Conservation (phyloP, 2,113 vertebrate genomes). For the Phyllostomus discolor region DNA sequence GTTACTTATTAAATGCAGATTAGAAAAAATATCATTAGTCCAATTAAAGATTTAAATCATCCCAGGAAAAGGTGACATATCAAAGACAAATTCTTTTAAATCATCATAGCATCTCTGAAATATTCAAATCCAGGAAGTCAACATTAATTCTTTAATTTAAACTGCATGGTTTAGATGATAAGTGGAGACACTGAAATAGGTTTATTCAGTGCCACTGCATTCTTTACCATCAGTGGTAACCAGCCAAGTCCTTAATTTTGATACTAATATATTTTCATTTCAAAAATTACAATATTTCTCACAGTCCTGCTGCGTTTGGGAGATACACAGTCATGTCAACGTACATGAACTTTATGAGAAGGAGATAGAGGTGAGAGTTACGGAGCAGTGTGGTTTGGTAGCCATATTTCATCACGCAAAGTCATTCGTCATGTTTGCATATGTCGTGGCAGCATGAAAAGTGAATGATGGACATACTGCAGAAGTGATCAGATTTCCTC, state of each 20-base stretch:
- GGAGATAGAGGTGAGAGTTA: slow-evolving; percentile 73
- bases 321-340: slow-evolving; percentile 42
- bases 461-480: slow-evolving; percentile 42
- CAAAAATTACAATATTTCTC: slow-evolving; percentile 65
- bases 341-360: slow-evolving; percentile 70
- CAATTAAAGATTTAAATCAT: slow-evolving; percentile 41
- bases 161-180: slow-evolving; percentile 62
- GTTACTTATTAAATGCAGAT: slow-evolving; percentile 60
- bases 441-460: slow-evolving; percentile 58
- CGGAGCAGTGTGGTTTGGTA: slow-evolving; percentile 77
- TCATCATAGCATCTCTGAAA: slow-evolving; percentile 37
- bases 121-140: slow-evolving; percentile 27
- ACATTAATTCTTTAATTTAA: slow-evolving; percentile 23
- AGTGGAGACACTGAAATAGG: slow-evolving; percentile 49
- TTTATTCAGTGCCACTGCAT: slow-evolving; percentile 19
- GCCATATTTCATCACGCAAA: slow-evolving; percentile 68
- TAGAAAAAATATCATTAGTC: slow-evolving; percentile 31
- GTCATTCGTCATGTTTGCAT: slow-evolving; percentile 67
- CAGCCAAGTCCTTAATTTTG: slow-evolving; percentile 57
- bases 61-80: not conserved
- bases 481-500: slow-evolving; percentile 9
- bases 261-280: slow-evolving; percentile 76
- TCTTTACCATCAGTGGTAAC: slow-evolving; percentile 67
- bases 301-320: slow-evolving; percentile 66
- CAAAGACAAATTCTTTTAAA: slow-evolving; percentile 32